A percentile compares a stretch with the other conserved stretches of the same genome.
Conservation (phyloP, 2,113 vertebrate genomes). For the Rhinoptilus africanus region DNA sequence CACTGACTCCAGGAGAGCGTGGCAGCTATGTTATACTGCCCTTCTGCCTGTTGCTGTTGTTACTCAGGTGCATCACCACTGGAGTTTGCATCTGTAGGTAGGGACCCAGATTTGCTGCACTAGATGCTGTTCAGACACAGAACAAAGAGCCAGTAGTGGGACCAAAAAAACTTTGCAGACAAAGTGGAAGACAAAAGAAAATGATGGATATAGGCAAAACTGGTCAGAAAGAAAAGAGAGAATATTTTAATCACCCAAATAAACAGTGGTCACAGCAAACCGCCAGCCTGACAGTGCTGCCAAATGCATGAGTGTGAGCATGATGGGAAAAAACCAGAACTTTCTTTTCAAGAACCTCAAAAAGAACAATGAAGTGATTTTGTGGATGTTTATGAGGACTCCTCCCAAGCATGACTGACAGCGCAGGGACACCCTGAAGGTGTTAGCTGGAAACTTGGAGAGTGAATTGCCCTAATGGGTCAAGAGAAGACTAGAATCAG, state of each 20-base stretch:
- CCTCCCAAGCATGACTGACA: not conserved
- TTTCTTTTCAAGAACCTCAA: not conserved
- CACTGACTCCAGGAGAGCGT: not conserved
- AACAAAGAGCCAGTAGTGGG: fast-evolving
- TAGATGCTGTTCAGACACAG: not conserved
- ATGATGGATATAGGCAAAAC: not conserved
- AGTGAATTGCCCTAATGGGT: not conserved
- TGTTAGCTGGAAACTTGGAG: not conserved
- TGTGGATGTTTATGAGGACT: not conserved
- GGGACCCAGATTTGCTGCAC: not conserved
- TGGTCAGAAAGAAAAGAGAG: not conserved
- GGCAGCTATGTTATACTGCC: not conserved
- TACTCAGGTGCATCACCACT: not conserved
- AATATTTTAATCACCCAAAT: not conserved
- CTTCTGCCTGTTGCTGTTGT: not conserved
- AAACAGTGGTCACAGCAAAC: not conserved
- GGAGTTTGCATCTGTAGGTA: not conserved
- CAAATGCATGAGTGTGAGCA: not conserved
- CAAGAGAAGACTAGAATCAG: not conserved
- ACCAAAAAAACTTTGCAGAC: not conserved
- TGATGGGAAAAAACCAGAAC: not conserved
- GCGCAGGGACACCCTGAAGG: not conserved
- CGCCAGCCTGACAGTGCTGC: not conserved
- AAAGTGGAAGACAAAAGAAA: not conserved
- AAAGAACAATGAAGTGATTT: not conserved